Conservation (phyloP, 2,113 vertebrate genomes). For the Plotosus lineatus region DNA sequence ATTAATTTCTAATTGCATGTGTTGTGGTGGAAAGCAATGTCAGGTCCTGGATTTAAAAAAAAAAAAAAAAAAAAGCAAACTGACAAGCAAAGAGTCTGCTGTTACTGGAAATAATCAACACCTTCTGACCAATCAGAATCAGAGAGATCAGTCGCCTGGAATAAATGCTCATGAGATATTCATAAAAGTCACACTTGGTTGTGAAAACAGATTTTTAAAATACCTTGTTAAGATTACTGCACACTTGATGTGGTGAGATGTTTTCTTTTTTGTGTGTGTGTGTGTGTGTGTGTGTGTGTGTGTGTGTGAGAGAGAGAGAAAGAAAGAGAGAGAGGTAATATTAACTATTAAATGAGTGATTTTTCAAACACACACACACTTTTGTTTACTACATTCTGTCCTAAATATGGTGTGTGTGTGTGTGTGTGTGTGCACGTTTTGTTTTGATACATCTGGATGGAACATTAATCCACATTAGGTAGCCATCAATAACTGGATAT, state of each 20-base stretch:
- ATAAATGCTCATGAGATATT: neutral
- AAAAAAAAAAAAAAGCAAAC: neutral
- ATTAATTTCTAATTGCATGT: neutral
- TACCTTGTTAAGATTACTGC: too few relatives aligned
- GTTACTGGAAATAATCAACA: neutral
- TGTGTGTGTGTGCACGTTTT: slow-evolving; percentile 10
- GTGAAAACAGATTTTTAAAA: too few relatives aligned
- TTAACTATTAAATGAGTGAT: too few relatives aligned
- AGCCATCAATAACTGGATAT: neutral
- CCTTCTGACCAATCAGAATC: neutral
- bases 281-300: neutral
- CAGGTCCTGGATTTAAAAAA: neutral
- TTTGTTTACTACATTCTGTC: too few relatives aligned
- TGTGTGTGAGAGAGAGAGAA: too few relatives aligned
- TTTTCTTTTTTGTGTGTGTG: neutral
- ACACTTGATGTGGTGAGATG: neutral
- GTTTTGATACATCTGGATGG: neutral
- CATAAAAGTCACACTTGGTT: neutral
- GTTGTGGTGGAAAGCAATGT: neutral
- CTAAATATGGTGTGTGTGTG: too few relatives aligned
- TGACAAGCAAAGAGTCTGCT: neutral
- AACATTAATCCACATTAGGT: neutral
- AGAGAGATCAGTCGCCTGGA: neutral
- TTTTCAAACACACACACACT: too few relatives aligned
- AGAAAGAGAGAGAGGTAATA: too few relatives aligned